Conservation (phyloP, 1,140 invertebrate species). For the Cherax destructor region DNA sequence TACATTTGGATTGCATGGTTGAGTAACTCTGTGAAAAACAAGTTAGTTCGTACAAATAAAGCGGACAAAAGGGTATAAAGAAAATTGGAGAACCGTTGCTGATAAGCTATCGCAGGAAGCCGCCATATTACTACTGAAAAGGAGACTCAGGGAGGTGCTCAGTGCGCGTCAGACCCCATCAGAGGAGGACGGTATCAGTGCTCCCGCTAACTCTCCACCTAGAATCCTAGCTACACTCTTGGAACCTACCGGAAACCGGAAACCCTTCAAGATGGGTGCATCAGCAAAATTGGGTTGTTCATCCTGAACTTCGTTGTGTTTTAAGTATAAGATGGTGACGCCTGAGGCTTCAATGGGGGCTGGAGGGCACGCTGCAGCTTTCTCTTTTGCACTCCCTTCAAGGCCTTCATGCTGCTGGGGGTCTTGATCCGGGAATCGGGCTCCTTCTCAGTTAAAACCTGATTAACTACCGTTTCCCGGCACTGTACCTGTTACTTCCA, state of each 20-base stretch:
- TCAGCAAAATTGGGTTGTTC: constrained; percentile 28
- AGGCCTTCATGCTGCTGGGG: no score
- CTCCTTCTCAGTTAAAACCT: no score
- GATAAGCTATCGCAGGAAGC: background rate
- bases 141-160: background rate
- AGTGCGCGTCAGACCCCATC: background rate
- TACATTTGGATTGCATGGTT: background rate
- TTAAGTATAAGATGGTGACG: constrained; percentile 15
- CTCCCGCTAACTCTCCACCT: background rate
- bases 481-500: background rate
- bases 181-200: background rate
- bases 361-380: no score
- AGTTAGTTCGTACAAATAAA: background rate
- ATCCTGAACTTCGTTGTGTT: constrained; percentile 49
- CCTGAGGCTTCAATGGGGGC: no score
- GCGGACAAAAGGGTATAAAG: no score
- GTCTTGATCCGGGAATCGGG: no score
- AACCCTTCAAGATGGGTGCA: constrained; percentile 34
- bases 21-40: background rate
- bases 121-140: background rate
- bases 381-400: no score
- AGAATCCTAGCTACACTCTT: background rate
- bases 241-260: no score
- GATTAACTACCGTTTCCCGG: no score
- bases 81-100: no score